A percentile compares a stretch with the other conserved stretches of the same genome.
phyloP scores from a whole-genome alignment of 2,888 invertebrate genomes.

The Ochlodes sylvanus region DNA sequence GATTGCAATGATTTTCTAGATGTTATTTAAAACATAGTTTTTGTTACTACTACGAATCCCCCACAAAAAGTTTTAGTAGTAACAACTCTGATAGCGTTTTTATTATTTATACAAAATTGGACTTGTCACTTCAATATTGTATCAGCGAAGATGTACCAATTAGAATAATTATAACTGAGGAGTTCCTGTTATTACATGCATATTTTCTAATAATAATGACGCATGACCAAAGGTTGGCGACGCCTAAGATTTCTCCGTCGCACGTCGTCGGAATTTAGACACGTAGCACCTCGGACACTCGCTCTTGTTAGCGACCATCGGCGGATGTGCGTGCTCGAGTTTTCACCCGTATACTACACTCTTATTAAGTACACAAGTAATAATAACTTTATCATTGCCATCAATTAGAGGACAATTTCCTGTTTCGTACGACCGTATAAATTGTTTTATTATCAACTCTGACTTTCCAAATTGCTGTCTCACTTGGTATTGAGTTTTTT shows the following conservation, averaged over 20 bases:
- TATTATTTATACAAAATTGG: too few species aligned
- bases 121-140: too few species aligned
- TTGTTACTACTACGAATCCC: not conserved
- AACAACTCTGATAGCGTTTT: too few species aligned
- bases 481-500: not conserved
- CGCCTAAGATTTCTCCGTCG: conserved; percentile 43
- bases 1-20: not conserved
- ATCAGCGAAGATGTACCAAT: too few species aligned
- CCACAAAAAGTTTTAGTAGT: not conserved
- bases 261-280: conserved; percentile 37
- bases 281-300: conserved; percentile 27
- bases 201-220: conserved; percentile 28
- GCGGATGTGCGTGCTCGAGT: conserved; percentile 46
- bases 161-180: not conserved
- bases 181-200: not conserved
- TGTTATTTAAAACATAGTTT: not conserved
- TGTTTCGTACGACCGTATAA: conserved; percentile 17
- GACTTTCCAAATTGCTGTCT: not conserved
- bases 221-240: conserved; percentile 37
- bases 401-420: conserved; percentile 29
- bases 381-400: conserved; percentile 36
- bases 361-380: conserved; percentile 36
- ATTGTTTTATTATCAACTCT: conserved; percentile 20
- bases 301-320: conserved; percentile 36
- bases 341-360: conserved; percentile 60